Percentiles rank a stretch among this genome's conserved stretches.
These are phyloP conservation scores for Anguilla japonica DNA, from an alignment of 2,113 vertebrate genomes.

Conservation along the genomic window DNA sequence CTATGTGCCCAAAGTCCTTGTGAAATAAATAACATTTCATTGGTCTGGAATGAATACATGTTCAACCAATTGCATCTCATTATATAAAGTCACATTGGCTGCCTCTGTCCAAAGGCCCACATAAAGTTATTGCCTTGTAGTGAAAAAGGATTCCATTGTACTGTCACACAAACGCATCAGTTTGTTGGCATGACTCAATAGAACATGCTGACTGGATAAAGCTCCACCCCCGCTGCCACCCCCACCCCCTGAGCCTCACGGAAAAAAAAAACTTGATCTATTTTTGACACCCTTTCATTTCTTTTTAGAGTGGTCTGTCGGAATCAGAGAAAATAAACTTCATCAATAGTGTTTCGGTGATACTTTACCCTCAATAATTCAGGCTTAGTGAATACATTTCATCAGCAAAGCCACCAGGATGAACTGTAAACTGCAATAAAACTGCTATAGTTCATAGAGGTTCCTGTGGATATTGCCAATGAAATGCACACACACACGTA, in stretches of 20 bases:
- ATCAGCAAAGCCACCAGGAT: not conserved
- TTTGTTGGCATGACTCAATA: not conserved
- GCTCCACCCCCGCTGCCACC: not conserved
- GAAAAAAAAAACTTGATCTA: too few relatives aligned
- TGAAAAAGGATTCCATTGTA: not conserved
- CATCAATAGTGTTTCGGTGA: not conserved
- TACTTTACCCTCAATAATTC: not conserved
- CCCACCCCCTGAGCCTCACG: too few relatives aligned
- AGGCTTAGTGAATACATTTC: not conserved
- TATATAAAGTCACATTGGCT: not conserved
- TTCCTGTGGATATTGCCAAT: not conserved
- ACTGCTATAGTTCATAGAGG: not conserved
- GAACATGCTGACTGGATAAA: not conserved
- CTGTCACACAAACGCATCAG: not conserved
- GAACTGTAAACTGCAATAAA: not conserved
- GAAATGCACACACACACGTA: constrained; percentile 12
- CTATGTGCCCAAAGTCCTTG: not conserved
- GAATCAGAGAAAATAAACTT: too few relatives aligned
- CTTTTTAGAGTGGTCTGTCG: too few relatives aligned
- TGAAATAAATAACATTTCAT: not conserved
- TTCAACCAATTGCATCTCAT: not conserved
- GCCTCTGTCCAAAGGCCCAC: constrained; percentile 10
- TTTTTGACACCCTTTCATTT: too few relatives aligned
- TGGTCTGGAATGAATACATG: not conserved
- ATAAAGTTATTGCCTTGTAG: not conserved